These are phyloP conservation scores for Macrophya annulata DNA, from an alignment of 2,888 invertebrate species.

Conservation along the genomic window DNA sequence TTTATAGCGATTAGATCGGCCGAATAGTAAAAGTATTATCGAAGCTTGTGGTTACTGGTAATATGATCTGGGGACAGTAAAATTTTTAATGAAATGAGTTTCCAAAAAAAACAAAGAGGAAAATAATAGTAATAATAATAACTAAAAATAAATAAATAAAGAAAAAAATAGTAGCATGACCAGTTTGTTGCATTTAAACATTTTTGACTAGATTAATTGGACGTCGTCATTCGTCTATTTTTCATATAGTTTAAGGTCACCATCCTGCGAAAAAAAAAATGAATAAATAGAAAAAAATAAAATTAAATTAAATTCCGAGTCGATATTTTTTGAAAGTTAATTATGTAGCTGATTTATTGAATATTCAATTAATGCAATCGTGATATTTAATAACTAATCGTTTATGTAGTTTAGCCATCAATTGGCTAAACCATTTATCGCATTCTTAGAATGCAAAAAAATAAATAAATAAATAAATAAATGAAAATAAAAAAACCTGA, in stretches of 20 bases:
- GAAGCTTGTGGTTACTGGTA: constrained; percentile 17
- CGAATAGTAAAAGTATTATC: constrained; percentile 4
- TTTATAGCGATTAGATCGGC: not conserved
- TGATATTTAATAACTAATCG: not conserved
- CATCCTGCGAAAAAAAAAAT: not conserved
- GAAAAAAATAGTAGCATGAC: not conserved
- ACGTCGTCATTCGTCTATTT: not conserved
- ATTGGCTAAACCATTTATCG: not conserved
- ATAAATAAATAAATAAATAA: no score
- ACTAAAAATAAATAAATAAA: no score
- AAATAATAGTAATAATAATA: no score
- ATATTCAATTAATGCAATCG: not conserved
- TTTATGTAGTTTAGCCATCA: not conserved
- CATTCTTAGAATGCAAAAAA: not conserved
- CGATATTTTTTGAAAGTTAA: constrained; percentile 2
- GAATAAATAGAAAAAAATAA: no score
- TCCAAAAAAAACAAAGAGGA: not conserved
- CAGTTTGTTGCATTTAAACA: not conserved
- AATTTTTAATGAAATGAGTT: not conserved
- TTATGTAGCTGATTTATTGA: not conserved
- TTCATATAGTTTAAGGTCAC: not conserved
- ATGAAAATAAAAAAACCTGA: not conserved
- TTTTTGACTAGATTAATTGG: not conserved
- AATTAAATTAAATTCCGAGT: no score
- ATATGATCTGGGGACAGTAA: not conserved